Conservation (phyloP, 2,113 vertebrate species). For the Ellobius talpinus region DNA sequence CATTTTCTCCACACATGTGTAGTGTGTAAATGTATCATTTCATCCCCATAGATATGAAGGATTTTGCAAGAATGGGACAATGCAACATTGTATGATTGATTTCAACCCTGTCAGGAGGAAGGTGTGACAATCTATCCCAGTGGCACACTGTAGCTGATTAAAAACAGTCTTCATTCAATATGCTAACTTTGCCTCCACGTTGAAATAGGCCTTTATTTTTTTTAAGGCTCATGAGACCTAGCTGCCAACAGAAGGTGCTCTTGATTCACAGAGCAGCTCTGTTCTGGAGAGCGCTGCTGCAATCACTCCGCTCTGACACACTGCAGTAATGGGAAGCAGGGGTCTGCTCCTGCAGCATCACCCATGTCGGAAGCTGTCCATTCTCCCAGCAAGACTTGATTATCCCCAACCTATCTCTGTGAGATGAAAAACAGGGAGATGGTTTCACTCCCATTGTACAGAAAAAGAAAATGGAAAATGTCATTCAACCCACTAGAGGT, state of each 20-base stretch:
- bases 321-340: rapidly evolving
- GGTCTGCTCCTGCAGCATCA: rapidly evolving
- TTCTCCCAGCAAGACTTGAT: neutral
- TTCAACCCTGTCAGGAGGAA: neutral
- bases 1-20: neutral
- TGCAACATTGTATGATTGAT: rapidly evolving
- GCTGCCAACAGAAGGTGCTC: conserved; percentile 69
- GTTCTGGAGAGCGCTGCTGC: neutral
- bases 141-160: neutral
- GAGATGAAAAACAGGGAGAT: neutral
- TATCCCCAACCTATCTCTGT: neutral
- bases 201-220: neutral
- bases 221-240: conserved; percentile 53
- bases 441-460: conserved; percentile 1
- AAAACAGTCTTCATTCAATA: neutral
- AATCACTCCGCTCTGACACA: neutral
- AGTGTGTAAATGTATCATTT: rapidly evolving
- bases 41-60: too few relatives aligned
- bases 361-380: neutral
- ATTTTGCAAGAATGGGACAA: neutral
- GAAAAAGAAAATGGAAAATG: neutral
- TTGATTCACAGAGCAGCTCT: conserved; percentile 50
- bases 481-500: neutral
- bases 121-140: too few relatives aligned
- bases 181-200: neutral